Evolutionary conservation across 2,888 invertebrate genomes (phyloP).

Genomic region (Ophion slaviceki): DNA sequence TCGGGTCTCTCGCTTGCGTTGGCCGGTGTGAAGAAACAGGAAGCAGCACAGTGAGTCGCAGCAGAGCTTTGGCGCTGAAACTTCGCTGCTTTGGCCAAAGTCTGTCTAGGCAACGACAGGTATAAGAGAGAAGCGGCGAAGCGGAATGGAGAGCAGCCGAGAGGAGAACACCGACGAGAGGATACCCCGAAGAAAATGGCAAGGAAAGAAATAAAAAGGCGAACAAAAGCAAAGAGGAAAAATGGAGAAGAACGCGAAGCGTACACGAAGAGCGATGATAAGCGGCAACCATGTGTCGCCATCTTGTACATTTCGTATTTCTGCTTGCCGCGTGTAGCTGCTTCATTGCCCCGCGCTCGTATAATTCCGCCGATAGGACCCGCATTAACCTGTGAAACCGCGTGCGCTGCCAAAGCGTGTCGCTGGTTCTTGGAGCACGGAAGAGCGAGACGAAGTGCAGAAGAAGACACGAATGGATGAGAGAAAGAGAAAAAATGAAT

Average conservation of each 20-base stretch:
- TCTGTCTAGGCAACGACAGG: conserved; percentile 66
- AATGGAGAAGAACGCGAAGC: conserved; percentile 40
- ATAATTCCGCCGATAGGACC: conserved; percentile 55
- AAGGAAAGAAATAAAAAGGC: conserved; percentile 18
- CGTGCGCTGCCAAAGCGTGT: conserved; percentile 42
- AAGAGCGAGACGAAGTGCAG: not conserved
- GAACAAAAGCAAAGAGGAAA: conserved; percentile 18
- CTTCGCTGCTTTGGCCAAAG: conserved; percentile 52
- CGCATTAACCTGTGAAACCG: conserved; percentile 53
- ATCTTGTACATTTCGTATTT: conserved; percentile 56
- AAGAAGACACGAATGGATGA: not conserved
- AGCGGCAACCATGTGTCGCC: conserved; percentile 55
- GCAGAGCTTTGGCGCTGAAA: conserved; percentile 28
- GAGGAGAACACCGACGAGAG: conserved; percentile 26
- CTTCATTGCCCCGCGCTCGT: conserved; percentile 41
- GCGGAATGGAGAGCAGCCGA: conserved; percentile 33
- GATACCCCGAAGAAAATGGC: conserved; percentile 26
- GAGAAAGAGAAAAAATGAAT: conserved; percentile 13
- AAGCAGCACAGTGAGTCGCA: conserved; percentile 49
- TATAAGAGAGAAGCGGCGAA: conserved; percentile 68
- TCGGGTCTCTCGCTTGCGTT: conserved; percentile 28
- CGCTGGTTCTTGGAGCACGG: not conserved
- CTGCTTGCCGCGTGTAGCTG: conserved; percentile 27
- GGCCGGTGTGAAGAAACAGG: conserved; percentile 61
- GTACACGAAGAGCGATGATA: conserved; percentile 68